Conservation (phyloP, 2,797 vertebrate species). For the Phataginus tricuspis region DNA sequence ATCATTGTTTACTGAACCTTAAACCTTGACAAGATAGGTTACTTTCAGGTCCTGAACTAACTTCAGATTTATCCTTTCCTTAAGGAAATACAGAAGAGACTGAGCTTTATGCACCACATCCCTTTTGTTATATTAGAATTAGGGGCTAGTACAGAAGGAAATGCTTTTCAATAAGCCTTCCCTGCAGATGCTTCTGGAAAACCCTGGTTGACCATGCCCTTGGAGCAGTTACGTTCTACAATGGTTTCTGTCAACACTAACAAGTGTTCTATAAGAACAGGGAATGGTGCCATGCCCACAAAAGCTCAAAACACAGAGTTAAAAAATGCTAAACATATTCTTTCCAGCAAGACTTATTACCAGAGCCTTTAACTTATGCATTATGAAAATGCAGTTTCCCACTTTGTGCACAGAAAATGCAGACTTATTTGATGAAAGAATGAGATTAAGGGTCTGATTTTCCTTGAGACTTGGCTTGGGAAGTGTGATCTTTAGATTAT, state of each 20-base stretch:
- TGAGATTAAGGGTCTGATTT: background rate
- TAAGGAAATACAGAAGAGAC: background rate
- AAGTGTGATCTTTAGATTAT: background rate
- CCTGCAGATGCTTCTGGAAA: conserved; percentile 35
- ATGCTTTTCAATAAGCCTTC: conserved; percentile 10
- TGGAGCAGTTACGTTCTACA: background rate
- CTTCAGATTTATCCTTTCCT: conserved; percentile 50
- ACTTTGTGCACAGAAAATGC: background rate
- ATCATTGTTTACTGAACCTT: conserved; percentile 66
- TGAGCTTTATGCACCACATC: background rate
- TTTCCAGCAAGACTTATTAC: background rate
- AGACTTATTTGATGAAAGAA: background rate
- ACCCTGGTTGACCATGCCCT: background rate
- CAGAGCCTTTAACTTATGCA: background rate
- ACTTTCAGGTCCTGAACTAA: conserved; percentile 43
- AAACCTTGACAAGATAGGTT: conserved; percentile 61
- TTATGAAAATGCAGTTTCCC: background rate
- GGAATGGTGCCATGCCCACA: background rate
- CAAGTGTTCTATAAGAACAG: background rate
- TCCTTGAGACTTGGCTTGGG: background rate
- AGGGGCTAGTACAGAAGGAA: conserved; percentile 11
- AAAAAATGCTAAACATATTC: background rate
- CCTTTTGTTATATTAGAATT: conserved; percentile 50
- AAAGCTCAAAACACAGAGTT: conserved; percentile 25
- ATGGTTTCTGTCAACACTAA: background rate